These are phyloP conservation scores for Chaunax sp. DNA, from an alignment of 2,797 vertebrate genomes.

Conservation along the genomic window DNA sequence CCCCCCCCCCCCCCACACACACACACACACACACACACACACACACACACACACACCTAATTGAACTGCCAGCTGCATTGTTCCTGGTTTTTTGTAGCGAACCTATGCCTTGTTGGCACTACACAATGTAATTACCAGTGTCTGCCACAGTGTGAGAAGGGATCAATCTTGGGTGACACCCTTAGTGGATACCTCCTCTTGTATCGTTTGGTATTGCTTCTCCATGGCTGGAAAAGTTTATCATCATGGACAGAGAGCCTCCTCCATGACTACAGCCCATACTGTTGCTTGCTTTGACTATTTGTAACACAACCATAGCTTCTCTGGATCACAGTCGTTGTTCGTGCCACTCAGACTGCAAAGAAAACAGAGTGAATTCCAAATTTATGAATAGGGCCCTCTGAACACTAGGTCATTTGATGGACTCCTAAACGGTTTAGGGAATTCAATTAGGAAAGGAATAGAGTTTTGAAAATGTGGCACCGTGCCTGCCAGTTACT, in stretches of 20 bases:
- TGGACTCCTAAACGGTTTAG: conserved; percentile 64
- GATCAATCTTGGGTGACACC: conserved; percentile 70
- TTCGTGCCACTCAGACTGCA: conserved; percentile 50
- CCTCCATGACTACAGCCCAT: conserved; percentile 48
- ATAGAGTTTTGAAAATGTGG: conserved; percentile 69
- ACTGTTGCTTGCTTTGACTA: conserved; percentile 31
- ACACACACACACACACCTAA: too few species aligned
- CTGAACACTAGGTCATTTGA: conserved; percentile 55
- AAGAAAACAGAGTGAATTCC: conserved; percentile 55
- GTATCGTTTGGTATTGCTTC: conserved; percentile 61
- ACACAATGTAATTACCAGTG: conserved; percentile 69
- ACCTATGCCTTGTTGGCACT: conserved; percentile 58
- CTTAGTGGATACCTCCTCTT: conserved; percentile 47
- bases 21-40: too few species aligned
- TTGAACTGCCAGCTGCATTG: conserved; percentile 69
- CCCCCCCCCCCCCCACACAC: too few species aligned
- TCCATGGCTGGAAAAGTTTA: conserved; percentile 57
- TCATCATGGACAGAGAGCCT: conserved; percentile 62
- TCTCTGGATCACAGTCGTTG: conserved; percentile 48
- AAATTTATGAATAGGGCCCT: conserved; percentile 58
- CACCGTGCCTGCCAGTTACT: conserved; percentile 59
- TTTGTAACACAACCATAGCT: conserved; percentile 56
- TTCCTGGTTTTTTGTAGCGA: conserved; percentile 61
- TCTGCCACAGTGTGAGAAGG: conserved; percentile 52
- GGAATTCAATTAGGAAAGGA: conserved; percentile 75